Conservation (phyloP, 2,888 invertebrate genomes). For the Melinaea marsaeus region DNA sequence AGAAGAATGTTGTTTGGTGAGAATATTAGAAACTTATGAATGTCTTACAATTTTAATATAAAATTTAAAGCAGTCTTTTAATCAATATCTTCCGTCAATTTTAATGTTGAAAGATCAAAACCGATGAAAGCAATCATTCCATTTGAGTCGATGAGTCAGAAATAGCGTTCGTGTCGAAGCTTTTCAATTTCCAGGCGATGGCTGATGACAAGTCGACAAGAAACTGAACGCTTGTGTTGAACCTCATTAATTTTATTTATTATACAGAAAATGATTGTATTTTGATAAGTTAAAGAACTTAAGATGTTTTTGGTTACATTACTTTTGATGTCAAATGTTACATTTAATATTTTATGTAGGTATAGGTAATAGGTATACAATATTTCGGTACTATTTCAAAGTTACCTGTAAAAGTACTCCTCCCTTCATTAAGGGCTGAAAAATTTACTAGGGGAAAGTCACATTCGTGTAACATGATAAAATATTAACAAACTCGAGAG, state of each 20-base stretch:
- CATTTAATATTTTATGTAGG: too few relatives aligned
- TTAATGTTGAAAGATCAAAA: conserved; percentile 26
- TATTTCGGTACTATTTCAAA: too few relatives aligned
- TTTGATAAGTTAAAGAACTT: too few relatives aligned
- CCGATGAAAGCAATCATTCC: conserved; percentile 25
- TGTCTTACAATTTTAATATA: background rate
- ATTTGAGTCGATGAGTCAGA: conserved; percentile 36
- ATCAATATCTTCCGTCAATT: background rate
- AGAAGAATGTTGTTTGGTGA: too few relatives aligned
- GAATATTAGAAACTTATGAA: too few relatives aligned
- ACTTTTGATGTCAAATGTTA: too few relatives aligned
- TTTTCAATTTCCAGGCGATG: conserved; percentile 39
- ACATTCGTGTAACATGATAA: too few relatives aligned
- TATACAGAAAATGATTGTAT: background rate
- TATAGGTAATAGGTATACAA: background rate
- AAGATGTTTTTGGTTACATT: too few relatives aligned
- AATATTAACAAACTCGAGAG: too few relatives aligned
- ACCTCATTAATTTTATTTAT: background rate
- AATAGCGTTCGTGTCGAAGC: conserved; percentile 39
- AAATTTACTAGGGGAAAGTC: too few relatives aligned
- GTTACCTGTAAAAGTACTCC: too few relatives aligned
- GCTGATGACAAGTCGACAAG: conserved; percentile 21
- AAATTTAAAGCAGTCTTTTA: background rate
- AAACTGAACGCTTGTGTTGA: background rate
- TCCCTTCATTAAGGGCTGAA: too few relatives aligned